Conservation (phyloP, 2,888 invertebrate genomes). For the Pristionchus exspectatus region DNA sequence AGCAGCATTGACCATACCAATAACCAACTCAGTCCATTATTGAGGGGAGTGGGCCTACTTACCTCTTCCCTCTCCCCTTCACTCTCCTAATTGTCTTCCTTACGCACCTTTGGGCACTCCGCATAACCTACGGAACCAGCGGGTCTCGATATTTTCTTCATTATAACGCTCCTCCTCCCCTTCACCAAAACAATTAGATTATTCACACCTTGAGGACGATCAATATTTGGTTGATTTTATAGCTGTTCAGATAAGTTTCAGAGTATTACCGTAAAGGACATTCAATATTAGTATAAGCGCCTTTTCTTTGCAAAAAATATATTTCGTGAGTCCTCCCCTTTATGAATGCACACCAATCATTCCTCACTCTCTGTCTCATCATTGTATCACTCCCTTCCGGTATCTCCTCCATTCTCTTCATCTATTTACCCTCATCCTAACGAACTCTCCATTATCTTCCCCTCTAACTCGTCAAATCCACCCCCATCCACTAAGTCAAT, state of each 20-base stretch:
- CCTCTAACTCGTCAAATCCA: constrained; percentile 6
- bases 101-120: constrained; percentile 30
- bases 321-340: too few species aligned
- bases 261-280: background rate
- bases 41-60: constrained; percentile 22
- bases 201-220: too few species aligned
- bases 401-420: background rate
- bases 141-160: background rate
- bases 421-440: background rate
- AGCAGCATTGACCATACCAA: too few species aligned
- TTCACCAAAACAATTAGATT: too few species aligned
- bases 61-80: background rate
- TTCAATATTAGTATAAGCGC: background rate
- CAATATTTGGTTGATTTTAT: background rate
- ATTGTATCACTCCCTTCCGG: constrained; percentile 21
- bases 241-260: background rate
- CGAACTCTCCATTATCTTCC: constrained; percentile 21
- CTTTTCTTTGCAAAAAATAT: background rate
- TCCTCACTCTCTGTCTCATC: background rate
- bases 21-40: background rate
- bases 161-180: background rate
- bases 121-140: background rate
- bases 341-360: background rate
- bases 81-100: constrained; percentile 20
- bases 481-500: constrained; percentile 31